Percentiles rank a stretch among this genome's conserved stretches.
Evolutionary conservation across 2,888 invertebrate species (phyloP).

Genomic region (Nomada goodeniana): DNA sequence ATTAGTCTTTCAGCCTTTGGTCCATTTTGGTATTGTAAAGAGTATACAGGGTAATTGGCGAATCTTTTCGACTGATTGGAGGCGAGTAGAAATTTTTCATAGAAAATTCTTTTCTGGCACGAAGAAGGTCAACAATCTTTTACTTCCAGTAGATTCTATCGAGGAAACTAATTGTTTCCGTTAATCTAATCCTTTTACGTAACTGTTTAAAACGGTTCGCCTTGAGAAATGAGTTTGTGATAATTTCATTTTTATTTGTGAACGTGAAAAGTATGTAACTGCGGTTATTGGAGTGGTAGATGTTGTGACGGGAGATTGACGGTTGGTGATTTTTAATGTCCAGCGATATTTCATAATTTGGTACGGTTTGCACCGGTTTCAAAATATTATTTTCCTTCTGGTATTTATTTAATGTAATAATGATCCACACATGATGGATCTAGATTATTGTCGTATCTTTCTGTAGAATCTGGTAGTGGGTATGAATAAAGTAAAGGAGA

Average conservation of each 20-base stretch:
- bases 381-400: too few relatives aligned
- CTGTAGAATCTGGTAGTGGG: neutral
- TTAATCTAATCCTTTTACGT: too few relatives aligned
- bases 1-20: constrained; percentile 42
- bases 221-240: neutral
- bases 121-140: too few relatives aligned
- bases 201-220: too few relatives aligned
- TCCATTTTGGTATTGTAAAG: constrained; percentile 13
- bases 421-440: too few relatives aligned
- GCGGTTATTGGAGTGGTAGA: neutral
- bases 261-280: neutral
- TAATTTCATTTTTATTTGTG: neutral
- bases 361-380: neutral
- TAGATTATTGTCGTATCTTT: neutral
- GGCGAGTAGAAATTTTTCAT: too few relatives aligned
- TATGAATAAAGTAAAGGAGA: neutral
- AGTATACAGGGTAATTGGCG: neutral
- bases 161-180: too few relatives aligned
- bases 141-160: too few relatives aligned
- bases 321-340: neutral
- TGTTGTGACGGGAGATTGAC: constrained; percentile 8
- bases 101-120: neutral
- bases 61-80: neutral
- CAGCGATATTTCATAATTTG: neutral
- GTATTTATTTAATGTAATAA: too few relatives aligned